These are phyloP conservation scores for Scaptomyza polygonia DNA, from an alignment of 2,888 invertebrate genomes.

Conservation along the genomic window DNA sequence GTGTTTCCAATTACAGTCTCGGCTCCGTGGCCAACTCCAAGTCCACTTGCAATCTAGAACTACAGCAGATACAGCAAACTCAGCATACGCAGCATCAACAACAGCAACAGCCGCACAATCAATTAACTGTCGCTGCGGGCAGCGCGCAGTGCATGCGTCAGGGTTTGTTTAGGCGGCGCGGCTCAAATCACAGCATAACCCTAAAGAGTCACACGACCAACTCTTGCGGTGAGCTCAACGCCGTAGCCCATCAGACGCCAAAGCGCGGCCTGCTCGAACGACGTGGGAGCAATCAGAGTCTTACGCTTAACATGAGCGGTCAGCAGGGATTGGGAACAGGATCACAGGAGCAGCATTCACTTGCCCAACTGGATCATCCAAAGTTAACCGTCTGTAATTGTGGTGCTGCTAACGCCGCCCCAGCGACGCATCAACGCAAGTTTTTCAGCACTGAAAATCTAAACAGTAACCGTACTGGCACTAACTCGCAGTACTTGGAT, in stretches of 20 bases:
- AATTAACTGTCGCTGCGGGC: constrained; percentile 55
- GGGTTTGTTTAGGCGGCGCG: constrained; percentile 72
- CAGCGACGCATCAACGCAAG: constrained; percentile 80
- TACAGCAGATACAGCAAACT: constrained; percentile 34
- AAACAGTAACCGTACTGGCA: constrained; percentile 68
- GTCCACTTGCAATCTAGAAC: constrained; percentile 79
- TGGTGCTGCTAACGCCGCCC: constrained; percentile 56
- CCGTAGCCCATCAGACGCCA: constrained; percentile 85
- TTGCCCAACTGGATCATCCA: constrained; percentile 52
- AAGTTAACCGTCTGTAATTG: constrained; percentile 64
- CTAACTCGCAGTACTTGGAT: constrained; percentile 78
- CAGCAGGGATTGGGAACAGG: constrained; percentile 11
- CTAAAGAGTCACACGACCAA: constrained; percentile 84
- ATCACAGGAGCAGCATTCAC: constrained; percentile 41
- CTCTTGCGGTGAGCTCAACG: constrained; percentile 84
- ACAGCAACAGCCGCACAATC: constrained; percentile 32
- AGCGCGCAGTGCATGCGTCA: constrained; percentile 62
- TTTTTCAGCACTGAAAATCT: constrained; percentile 84
- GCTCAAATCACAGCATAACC: constrained; percentile 87
- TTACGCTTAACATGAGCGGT: constrained; percentile 89
- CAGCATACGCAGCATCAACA: constrained; percentile 21
- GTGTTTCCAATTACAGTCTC: constrained; percentile 86
- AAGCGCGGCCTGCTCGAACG: constrained; percentile 92
- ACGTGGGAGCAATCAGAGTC: constrained; percentile 94
- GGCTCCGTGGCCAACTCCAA: constrained; percentile 85